Base-by-base conservation (phyloP, 2,113 vertebrate species). In the Gymnarchus niloticus region DNA sequence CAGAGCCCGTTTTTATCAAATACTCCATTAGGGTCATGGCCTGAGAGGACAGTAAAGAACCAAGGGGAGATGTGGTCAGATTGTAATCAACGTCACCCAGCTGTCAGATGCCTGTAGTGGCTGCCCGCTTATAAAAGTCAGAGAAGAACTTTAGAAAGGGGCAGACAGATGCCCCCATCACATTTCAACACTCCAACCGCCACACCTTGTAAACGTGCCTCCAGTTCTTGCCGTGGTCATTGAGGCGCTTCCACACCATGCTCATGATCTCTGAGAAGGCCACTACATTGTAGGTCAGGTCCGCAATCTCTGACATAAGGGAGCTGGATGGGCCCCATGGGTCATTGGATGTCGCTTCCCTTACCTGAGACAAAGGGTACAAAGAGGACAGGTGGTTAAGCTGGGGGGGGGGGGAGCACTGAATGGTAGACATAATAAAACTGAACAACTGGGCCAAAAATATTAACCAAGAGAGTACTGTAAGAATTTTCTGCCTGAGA, bases 1-100 rank as follows among this genome's bases (percentile, higher is more conserved):
- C 97, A 7, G 97, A 97, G 87, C 97, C 97, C 0, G 97, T 98
- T 94, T 98, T 98, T 86, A 98, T 97, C 87, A 98, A 93, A 91
- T 98, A 98, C 91, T 98, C 97, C 96, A 97, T 97, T 88, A 98
- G 93, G 10, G 97, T 97, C 96, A 98, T 97, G 87, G 97, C 97
- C 97, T 98, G 89, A 84, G 82, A 83, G 77, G 82, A 0, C 78
- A 0, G 23, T 3, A 37, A 48, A 84, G 33, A 37, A 80, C 51
- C 23, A 59, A 28, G 6, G 23, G 51, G 10, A 21, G 37, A 73
- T 46, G 1, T 65, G 10, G 73, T 37, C 41, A 85, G 2, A 46
- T 56, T 14, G 44, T 41, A 44, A 9, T 49, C 28, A 56, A 85
- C 52, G 56, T 19, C 33, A 28, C 28, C 52, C 28, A 57, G 37